A percentile compares a stretch with the other conserved stretches of the same genome.
phyloP scores from a whole-genome alignment of 92 coral and sea anemone species.

The Isaurus tuberculatus region DNA sequence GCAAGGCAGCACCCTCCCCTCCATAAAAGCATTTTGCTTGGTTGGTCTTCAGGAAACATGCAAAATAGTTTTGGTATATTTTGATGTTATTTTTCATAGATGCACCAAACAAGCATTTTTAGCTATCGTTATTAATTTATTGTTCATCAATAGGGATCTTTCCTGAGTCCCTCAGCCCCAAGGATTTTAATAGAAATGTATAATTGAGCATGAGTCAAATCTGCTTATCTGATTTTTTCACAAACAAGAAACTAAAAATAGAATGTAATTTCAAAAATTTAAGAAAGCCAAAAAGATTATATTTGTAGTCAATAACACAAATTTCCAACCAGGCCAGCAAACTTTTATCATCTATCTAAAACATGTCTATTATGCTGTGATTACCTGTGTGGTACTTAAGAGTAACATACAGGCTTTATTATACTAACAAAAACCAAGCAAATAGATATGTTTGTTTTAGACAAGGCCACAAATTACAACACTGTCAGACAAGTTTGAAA shows the following conservation, averaged over 20 bases:
- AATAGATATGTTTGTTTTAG: slow-evolving; percentile 31
- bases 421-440: slow-evolving; percentile 26
- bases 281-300: slow-evolving; percentile 28
- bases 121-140: slow-evolving; percentile 25
- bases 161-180: slow-evolving; percentile 41
- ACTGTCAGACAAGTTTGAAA: slow-evolving; percentile 36
- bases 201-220: slow-evolving; percentile 31
- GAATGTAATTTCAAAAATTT: slow-evolving; percentile 31
- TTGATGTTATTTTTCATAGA: slow-evolving; percentile 22
- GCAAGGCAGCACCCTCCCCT: slow-evolving; percentile 40
- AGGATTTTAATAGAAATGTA: slow-evolving; percentile 34
- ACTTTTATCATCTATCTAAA: slow-evolving; percentile 18
- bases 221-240: slow-evolving; percentile 28
- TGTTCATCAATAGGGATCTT: slow-evolving; percentile 26
- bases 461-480: slow-evolving; percentile 35
- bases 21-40: slow-evolving; percentile 35
- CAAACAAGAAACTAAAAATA: slow-evolving; percentile 27
- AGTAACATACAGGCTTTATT: slow-evolving; percentile 21
- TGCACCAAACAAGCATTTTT: slow-evolving; percentile 38
- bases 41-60: slow-evolving; percentile 34
- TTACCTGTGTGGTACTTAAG: too few species aligned
- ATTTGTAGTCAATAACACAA: slow-evolving; percentile 16
- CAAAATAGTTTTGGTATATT: slow-evolving; percentile 40
- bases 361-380: slow-evolving; percentile 25
- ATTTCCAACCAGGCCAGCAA: slow-evolving; percentile 40